phyloP scores from a whole-genome alignment of 2,888 invertebrate genomes.

The Sinopyrophorus schimmeli region DNA sequence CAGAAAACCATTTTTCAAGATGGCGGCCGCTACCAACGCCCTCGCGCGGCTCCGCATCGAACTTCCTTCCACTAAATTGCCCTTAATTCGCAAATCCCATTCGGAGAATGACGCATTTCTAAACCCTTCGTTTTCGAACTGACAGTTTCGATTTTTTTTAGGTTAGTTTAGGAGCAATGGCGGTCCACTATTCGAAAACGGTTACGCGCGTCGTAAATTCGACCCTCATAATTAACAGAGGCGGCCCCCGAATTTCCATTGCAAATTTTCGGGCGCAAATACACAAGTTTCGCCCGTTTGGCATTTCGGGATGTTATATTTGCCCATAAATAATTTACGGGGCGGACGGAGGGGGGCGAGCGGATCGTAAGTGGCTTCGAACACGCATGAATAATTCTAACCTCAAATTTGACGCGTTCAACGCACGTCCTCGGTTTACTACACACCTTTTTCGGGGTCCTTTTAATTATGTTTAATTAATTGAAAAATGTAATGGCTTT shows the following conservation, averaged over 20 bases:
- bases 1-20: no score
- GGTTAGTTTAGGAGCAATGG: neutral
- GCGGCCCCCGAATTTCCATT: constrained; percentile 7
- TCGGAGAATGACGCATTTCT: no score
- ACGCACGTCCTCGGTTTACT: neutral
- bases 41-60: no score
- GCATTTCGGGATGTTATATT: constrained; percentile 9
- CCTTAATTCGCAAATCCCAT: no score
- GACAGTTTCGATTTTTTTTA: constrained; percentile 1
- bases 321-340: neutral
- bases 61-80: no score
- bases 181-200: constrained; percentile 4
- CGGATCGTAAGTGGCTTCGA: no score
- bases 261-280: constrained; percentile 8
- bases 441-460: neutral
- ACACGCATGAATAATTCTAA: no score
- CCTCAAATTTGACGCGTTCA: neutral
- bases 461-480: neutral
- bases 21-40: no score
- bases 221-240: constrained; percentile 7
- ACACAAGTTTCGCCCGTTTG: constrained; percentile 6
- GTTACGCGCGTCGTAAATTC: constrained; percentile 1
- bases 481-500: neutral
- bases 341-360: no score
- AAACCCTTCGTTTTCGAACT: no score